Conservation (phyloP, 2,888 invertebrate genomes). For the Pachycephus smyrnensis region DNA sequence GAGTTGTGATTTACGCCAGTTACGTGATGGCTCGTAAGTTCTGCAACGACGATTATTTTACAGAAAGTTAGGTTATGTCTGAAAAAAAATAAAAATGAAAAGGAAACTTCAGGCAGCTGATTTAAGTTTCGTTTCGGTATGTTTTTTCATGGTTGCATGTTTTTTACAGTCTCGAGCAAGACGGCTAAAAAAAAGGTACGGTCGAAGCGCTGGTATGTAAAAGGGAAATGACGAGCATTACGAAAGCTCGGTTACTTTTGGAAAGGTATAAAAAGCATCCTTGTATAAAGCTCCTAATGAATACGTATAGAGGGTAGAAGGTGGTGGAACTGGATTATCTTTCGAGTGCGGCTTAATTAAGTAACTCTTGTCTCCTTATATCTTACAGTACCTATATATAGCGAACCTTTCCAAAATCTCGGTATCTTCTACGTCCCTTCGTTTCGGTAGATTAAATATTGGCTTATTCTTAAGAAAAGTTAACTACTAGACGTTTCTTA, state of each 20-base stretch:
- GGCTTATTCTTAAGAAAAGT: conserved; percentile 8
- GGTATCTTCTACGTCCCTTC: not conserved
- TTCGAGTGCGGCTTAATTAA: conserved; percentile 20
- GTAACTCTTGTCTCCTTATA: conserved; percentile 21
- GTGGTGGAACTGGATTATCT: conserved; percentile 8
- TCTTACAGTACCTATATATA: not conserved
- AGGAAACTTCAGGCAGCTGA: not conserved
- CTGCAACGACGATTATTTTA: not conserved
- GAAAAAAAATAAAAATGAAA: not conserved
- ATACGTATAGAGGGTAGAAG: not conserved
- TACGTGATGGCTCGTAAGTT: not conserved
- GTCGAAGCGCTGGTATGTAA: not conserved
- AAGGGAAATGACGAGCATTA: not conserved
- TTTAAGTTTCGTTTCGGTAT: too few species aligned
- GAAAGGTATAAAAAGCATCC: not conserved
- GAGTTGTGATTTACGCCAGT: not conserved
- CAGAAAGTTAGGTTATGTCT: not conserved
- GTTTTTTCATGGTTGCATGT: not conserved
- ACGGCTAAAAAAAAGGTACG: not conserved
- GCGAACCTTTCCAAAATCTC: not conserved
- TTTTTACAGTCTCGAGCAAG: not conserved
- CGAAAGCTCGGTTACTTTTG: not conserved
- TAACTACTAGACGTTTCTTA: not conserved
- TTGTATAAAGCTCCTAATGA: not conserved
- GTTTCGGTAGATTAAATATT: conserved; percentile 16